Evolutionary conservation across 2,113 vertebrate species (phyloP).

Genomic region (Regulus satrapa): DNA sequence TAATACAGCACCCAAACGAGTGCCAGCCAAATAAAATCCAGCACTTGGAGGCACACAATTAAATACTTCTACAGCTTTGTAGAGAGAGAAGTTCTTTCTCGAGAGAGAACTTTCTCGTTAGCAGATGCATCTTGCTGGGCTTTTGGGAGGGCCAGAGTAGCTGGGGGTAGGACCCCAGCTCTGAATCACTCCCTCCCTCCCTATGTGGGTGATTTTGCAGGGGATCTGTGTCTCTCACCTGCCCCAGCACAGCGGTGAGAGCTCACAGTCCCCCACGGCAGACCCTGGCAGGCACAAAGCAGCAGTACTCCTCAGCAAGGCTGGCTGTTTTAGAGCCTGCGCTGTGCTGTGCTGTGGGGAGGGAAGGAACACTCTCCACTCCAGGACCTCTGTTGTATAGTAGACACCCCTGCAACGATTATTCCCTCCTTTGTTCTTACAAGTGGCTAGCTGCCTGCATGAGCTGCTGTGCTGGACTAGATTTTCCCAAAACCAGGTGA

Average conservation of each 20-base stretch:
- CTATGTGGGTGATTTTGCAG: neutral
- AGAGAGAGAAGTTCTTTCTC: too few species aligned
- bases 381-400: rapidly evolving
- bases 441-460: neutral
- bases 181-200: neutral
- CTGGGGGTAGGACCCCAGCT: neutral
- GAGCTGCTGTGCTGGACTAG: neutral
- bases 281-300: neutral
- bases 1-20: neutral
- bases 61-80: neutral
- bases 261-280: neutral
- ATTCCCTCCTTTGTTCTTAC: neutral
- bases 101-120: neutral
- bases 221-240: neutral
- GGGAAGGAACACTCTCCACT: neutral
- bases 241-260: rapidly evolving
- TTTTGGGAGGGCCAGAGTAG: neutral
- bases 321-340: neutral
- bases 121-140: rapidly evolving
- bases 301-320: neutral
- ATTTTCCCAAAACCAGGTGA: neutral
- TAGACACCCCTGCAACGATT: neutral
- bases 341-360: neutral
- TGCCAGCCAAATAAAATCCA: neutral
- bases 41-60: neutral